These are phyloP conservation scores for Lipophrys pholis DNA, from an alignment of 2,113 vertebrate species.

Conservation along the genomic window DNA sequence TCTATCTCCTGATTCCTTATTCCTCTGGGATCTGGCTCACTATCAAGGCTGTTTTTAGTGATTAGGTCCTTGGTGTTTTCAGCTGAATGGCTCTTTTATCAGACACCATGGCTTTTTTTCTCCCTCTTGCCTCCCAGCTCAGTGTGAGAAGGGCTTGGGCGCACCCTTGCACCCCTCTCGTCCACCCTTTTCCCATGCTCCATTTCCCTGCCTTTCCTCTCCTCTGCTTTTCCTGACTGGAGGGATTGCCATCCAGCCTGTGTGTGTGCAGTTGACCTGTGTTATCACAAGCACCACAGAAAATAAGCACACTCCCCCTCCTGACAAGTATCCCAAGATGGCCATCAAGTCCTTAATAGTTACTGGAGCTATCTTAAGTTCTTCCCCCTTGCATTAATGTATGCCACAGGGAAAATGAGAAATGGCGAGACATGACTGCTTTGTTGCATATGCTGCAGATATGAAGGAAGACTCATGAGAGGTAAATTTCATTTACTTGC, in stretches of 20 bases:
- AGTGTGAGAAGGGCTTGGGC: conserved; percentile 51
- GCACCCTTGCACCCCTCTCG: conserved; percentile 19
- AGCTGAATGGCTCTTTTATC: conserved; percentile 80
- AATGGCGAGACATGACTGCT: conserved; percentile 43
- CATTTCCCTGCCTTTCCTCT: conserved; percentile 54
- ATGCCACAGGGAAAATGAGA: conserved; percentile 45
- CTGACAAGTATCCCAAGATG: conserved; percentile 42
- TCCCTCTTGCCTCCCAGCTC: conserved; percentile 48
- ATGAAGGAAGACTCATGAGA: conserved; percentile 36
- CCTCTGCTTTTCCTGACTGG: conserved; percentile 45
- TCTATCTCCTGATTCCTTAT: conserved; percentile 50
- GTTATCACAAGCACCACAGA: conserved; percentile 60
- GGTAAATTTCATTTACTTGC: conserved; percentile 37
- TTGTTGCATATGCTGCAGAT: conserved; percentile 39
- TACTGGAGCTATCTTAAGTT: conserved; percentile 48
- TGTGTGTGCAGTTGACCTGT: conserved; percentile 66
- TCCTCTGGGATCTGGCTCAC: conserved; percentile 72
- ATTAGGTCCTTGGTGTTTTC: conserved; percentile 79
- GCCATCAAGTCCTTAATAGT: conserved; percentile 37
- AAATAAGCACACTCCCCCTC: conserved; percentile 61
- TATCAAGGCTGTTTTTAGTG: conserved; percentile 72
- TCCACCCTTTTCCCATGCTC: conserved; percentile 61
- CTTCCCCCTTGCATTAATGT: conserved; percentile 47
- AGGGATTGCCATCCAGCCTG: conserved; percentile 54
- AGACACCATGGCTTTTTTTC: conserved; percentile 59